phyloP scores from a whole-genome alignment of 2,797 vertebrate species.

The Falco cherrug region DNA sequence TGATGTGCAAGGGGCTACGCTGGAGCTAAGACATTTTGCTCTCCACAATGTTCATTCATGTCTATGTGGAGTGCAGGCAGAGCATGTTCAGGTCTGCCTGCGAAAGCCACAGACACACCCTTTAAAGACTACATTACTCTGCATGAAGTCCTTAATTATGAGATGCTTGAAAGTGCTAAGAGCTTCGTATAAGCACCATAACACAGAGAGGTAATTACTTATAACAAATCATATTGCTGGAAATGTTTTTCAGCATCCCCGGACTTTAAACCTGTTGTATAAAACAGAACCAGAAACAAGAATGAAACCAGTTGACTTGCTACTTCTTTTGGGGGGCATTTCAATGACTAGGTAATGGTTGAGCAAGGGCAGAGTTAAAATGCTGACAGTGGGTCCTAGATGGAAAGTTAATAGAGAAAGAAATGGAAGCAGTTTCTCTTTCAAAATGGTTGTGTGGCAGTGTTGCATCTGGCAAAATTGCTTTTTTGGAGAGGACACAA shows the following conservation, averaged over 20 bases:
- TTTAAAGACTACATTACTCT: not conserved
- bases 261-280: not conserved
- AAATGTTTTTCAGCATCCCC: not conserved
- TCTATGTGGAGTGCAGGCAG: not conserved
- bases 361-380: not conserved
- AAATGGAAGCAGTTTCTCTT: not conserved
- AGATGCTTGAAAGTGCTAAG: not conserved
- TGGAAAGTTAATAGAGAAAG: not conserved
- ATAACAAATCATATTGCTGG: not conserved
- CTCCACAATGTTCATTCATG: not conserved
- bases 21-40: not conserved
- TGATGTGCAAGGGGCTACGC: not conserved
- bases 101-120: not conserved
- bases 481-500: not conserved
- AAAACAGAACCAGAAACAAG: not conserved
- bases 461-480: not conserved
- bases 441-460: not conserved
- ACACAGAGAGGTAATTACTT: not conserved
- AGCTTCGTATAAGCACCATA: not conserved
- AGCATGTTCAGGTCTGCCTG: not conserved
- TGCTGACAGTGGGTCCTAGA: not conserved
- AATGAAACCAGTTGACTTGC: not conserved
- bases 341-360: not conserved
- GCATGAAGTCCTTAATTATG: not conserved
- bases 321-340: not conserved